Percentiles rank a stretch among this genome's conserved stretches.
Evolutionary conservation across 2,888 invertebrate species (phyloP).

Genomic region (Drosophila neutralis): DNA sequence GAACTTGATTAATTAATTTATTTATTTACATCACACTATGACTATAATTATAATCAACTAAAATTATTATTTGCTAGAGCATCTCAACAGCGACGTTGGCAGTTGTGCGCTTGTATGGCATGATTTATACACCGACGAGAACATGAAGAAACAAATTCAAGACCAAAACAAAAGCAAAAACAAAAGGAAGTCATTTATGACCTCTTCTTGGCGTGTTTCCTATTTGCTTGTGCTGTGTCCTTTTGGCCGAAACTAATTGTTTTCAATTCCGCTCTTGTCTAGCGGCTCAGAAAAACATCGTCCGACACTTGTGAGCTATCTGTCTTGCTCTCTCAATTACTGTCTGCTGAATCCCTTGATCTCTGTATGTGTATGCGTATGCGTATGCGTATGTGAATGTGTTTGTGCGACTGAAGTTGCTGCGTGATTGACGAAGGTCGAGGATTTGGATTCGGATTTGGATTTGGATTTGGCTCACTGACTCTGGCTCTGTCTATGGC

Average conservation of each 20-base stretch:
- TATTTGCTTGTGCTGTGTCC: slow-evolving; percentile 15
- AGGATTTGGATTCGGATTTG: slow-evolving; percentile 21
- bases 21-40: background rate
- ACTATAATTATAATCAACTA: background rate
- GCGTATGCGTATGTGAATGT: background rate
- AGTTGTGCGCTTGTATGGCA: background rate
- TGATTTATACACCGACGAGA: slow-evolving; percentile 13
- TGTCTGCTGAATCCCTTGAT: background rate
- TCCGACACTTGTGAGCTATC: slow-evolving; percentile 72
- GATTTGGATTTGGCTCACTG: slow-evolving; percentile 1
- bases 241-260: slow-evolving; percentile 50
- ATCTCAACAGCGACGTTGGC: slow-evolving; percentile 29
- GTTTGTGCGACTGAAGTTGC: slow-evolving; percentile 28
- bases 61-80: slow-evolving; percentile 14
- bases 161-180: slow-evolving; percentile 4
- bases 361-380: background rate
- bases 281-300: slow-evolving; percentile 41
- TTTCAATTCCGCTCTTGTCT: slow-evolving; percentile 66
- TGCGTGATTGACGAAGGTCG: slow-evolving; percentile 71
- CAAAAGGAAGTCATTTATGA: slow-evolving; percentile 69
- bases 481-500: slow-evolving; percentile 26
- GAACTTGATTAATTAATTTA: background rate
- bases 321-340: slow-evolving; percentile 5
- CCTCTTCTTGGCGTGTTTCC: slow-evolving; percentile 24
- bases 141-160: background rate